These are phyloP conservation scores for Clepsis dumicolana DNA, from an alignment of 2,888 invertebrate species.

Conservation along the genomic window DNA sequence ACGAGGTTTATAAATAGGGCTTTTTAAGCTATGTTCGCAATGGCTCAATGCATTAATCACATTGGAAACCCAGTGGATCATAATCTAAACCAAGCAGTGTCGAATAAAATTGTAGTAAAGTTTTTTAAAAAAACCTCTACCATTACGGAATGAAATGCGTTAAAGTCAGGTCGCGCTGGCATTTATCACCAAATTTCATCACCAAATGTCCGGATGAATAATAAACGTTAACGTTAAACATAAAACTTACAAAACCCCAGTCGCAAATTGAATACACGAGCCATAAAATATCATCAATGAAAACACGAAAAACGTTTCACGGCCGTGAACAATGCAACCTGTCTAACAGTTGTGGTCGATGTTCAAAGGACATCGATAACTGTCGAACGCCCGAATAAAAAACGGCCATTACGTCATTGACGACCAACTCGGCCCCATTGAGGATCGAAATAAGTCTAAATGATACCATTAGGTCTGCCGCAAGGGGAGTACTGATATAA, in stretches of 20 bases:
- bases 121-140: not conserved
- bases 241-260: constrained; percentile 40
- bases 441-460: constrained; percentile 71
- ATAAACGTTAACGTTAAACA: not conserved
- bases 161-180: not conserved
- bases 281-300: constrained; percentile 66
- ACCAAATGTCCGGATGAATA: not conserved
- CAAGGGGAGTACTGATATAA: constrained; percentile 66
- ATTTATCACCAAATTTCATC: not conserved
- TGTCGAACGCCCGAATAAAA: constrained; percentile 73
- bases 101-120: too few species aligned
- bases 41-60: too few species aligned
- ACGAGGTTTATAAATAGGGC: too few species aligned
- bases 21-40: too few species aligned
- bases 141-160: not conserved
- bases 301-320: constrained; percentile 77
- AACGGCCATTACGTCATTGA: constrained; percentile 53
- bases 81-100: too few species aligned
- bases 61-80: too few species aligned
- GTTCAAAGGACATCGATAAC: constrained; percentile 65
- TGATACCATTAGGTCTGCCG: constrained; percentile 79
- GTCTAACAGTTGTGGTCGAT: constrained; percentile 58
- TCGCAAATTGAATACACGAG: constrained; percentile 62
- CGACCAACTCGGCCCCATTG: constrained; percentile 64
- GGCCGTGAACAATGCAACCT: constrained; percentile 56